phyloP scores from a whole-genome alignment of 2,888 invertebrate genomes.

The Pegoplata infirma region DNA sequence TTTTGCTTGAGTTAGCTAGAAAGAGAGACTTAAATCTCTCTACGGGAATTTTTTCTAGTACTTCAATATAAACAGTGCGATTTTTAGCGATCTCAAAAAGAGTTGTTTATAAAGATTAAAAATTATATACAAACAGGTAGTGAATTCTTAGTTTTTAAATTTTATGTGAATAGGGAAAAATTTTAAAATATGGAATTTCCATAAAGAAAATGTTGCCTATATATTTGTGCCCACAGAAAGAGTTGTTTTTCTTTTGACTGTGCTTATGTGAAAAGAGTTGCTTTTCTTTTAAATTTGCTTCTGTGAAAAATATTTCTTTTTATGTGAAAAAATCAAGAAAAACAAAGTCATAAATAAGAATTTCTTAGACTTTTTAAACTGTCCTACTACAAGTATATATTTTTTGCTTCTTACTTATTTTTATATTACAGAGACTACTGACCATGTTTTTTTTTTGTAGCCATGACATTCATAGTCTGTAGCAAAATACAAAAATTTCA shows the following conservation, averaged over 20 bases:
- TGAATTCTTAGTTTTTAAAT: background rate
- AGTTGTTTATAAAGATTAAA: background rate
- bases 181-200: background rate
- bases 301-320: background rate
- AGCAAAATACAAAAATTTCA: background rate
- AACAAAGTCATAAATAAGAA: background rate
- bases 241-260: background rate
- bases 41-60: background rate
- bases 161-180: background rate
- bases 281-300: background rate
- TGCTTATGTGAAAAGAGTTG: background rate
- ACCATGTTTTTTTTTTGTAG: background rate
- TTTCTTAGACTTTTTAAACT: background rate
- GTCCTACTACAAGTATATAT: background rate
- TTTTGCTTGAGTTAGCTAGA: background rate
- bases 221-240: too few species aligned
- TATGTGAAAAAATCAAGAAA: background rate
- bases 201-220: background rate
- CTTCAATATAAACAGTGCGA: background rate
- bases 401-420: background rate
- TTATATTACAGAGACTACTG: background rate
- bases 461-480: background rate
- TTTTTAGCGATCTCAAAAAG: background rate
- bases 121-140: constrained; percentile 2
- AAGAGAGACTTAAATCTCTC: background rate